A percentile compares a stretch with the other conserved stretches of the same genome.
These are phyloP conservation scores for Ryuthela nishihirai DNA, from an alignment of 2,888 invertebrate genomes.

Conservation along the genomic window DNA sequence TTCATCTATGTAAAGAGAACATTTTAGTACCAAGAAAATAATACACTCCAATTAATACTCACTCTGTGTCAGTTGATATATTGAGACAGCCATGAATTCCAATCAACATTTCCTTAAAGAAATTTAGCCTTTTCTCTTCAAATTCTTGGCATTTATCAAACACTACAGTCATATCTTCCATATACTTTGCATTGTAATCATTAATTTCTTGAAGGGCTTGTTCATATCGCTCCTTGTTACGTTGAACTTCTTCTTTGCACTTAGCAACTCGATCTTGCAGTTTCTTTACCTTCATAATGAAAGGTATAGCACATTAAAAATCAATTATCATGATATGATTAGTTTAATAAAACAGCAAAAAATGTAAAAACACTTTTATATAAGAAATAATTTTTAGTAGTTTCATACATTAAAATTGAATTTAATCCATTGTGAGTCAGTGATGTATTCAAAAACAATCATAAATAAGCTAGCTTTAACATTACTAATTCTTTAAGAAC, in stretches of 20 bases:
- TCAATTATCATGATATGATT: too few species aligned
- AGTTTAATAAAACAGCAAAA: too few species aligned
- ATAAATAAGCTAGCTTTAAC: too few species aligned
- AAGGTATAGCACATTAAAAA: too few species aligned
- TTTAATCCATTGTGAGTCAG: too few species aligned
- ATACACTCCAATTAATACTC: too few species aligned
- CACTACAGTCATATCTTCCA: constrained; percentile 96
- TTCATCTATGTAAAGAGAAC: not conserved
- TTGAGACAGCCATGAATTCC: constrained; percentile 93
- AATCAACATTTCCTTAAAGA: constrained; percentile 93
- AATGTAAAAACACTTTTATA: too few species aligned
- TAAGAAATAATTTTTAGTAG: too few species aligned
- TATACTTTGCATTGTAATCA: constrained; percentile 93
- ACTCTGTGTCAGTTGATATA: constrained; percentile 87
- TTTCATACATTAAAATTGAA: too few species aligned
- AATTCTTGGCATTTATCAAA: constrained; percentile 96
- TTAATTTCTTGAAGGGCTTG: constrained; percentile 87
- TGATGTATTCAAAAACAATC: too few species aligned
- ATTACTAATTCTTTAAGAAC: too few species aligned
- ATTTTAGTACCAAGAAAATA: not conserved
- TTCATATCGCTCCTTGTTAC: constrained; percentile 89
- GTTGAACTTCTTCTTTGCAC: constrained; percentile 92
- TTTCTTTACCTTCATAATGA: constrained; percentile 97
- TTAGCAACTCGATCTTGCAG: constrained; percentile 93
- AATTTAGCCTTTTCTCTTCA: constrained; percentile 89